phyloP scores from a whole-genome alignment of 2,113 vertebrate species.

The Eubucco bourcierii region DNA sequence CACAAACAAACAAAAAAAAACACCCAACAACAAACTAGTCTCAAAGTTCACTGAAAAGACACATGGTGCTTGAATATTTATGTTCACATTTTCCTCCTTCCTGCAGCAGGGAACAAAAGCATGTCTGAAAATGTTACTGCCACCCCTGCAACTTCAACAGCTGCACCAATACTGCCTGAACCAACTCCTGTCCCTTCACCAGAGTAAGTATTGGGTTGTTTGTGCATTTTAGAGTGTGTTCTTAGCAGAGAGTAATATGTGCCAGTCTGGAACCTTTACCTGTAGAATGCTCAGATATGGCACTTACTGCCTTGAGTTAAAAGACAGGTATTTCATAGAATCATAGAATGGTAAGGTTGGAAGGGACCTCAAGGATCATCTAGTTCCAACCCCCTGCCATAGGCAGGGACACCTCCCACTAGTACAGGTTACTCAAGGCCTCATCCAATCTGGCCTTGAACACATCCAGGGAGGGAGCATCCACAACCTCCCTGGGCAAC shows the following conservation, averaged over 20 bases:
- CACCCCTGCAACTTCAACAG: conserved; percentile 55
- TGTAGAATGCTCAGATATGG: neutral
- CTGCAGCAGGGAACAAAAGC: conserved; percentile 75
- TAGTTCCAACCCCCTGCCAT: too few species aligned
- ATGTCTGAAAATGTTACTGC: conserved; percentile 73
- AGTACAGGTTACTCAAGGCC: too few species aligned
- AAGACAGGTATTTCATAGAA: neutral
- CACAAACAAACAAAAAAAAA: neutral
- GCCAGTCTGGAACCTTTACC: neutral
- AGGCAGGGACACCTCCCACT: too few species aligned
- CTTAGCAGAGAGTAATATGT: neutral
- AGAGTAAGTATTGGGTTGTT: conserved; percentile 77
- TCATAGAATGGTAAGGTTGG: too few species aligned
- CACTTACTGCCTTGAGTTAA: neutral
- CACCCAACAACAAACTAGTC: too few species aligned
- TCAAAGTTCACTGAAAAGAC: neutral
- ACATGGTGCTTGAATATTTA: neutral
- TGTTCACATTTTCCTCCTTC: neutral
- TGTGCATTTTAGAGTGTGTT: neutral
- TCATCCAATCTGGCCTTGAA: too few species aligned
- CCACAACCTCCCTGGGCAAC: too few species aligned
- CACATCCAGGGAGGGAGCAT: too few species aligned
- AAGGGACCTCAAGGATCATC: too few species aligned
- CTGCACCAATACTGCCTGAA: conserved; percentile 65
- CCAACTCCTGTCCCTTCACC: conserved; percentile 68